phyloP scores from a whole-genome alignment of 1,140 invertebrate genomes.

The Leptopilina clavipes region DNA sequence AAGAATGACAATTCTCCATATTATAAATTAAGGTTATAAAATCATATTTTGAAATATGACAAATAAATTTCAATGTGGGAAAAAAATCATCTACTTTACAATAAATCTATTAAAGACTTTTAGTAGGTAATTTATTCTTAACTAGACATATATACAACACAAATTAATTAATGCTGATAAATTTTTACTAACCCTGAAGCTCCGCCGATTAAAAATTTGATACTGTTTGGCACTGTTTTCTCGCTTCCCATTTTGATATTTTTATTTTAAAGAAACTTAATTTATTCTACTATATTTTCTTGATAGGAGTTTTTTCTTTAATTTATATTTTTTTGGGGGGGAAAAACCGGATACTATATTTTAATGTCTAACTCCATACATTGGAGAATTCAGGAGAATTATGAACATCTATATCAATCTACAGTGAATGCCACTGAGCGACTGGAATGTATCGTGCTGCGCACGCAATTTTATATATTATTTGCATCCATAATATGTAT shows the following conservation, averaged over 20 bases:
- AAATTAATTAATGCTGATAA: conserved; percentile 44
- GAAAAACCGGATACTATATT: too few species aligned
- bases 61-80: not conserved
- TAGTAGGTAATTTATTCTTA: too few species aligned
- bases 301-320: not conserved
- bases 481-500: too few species aligned
- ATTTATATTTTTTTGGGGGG: not conserved
- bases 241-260: conserved; percentile 51
- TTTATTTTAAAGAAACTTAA: not conserved
- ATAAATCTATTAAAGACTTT: not conserved
- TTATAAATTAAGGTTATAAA: not conserved
- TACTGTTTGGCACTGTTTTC: conserved; percentile 76
- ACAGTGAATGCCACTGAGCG: too few species aligned
- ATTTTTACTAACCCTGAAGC: conserved; percentile 80
- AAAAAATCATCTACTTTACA: not conserved
- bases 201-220: conserved; percentile 82
- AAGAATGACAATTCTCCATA: conserved; percentile 41
- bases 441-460: too few species aligned
- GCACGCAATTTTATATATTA: too few species aligned
- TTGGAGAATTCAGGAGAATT: too few species aligned
- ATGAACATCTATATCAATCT: too few species aligned
- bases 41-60: not conserved
- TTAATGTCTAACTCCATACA: too few species aligned
- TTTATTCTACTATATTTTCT: not conserved
- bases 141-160: too few species aligned